Percentiles rank a stretch among this genome's conserved stretches.
phyloP scores from a whole-genome alignment of 2,113 vertebrate genomes.

The Festucalex cinctus region DNA sequence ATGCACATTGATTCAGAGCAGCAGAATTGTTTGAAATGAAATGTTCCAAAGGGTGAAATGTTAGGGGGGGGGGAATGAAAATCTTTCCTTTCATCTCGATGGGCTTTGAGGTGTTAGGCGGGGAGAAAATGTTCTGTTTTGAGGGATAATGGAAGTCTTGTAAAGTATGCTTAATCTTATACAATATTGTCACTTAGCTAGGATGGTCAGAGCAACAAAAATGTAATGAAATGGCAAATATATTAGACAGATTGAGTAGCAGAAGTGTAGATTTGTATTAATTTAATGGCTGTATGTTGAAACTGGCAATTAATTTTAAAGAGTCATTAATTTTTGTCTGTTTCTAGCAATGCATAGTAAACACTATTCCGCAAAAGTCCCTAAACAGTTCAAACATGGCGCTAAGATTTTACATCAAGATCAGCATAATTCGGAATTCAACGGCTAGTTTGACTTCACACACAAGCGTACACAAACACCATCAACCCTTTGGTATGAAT shows the following conservation, averaged over 20 bases:
- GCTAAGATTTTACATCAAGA: neutral
- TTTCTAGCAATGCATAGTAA: neutral
- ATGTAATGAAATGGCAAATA: too few relatives aligned
- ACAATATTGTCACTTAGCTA: neutral
- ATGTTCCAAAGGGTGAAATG: conserved; percentile 1
- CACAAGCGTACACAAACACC: too few relatives aligned
- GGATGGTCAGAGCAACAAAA: too few relatives aligned
- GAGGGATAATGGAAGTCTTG: neutral
- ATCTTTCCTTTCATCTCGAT: neutral
- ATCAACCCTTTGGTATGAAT: too few relatives aligned
- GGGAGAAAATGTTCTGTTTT: conserved; percentile 7
- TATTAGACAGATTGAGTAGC: too few relatives aligned
- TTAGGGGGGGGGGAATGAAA: neutral
- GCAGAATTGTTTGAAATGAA: conserved; percentile 17
- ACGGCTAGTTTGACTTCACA: neutral
- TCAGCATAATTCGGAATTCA: neutral
- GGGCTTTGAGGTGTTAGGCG: neutral
- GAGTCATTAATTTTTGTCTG: neutral
- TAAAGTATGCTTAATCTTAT: neutral
- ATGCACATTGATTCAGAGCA: conserved; percentile 22
- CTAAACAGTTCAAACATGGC: neutral
- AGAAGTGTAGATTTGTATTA: too few relatives aligned
- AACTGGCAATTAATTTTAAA: too few relatives aligned
- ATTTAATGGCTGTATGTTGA: too few relatives aligned
- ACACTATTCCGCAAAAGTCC: neutral